These are phyloP conservation scores for Planiliza haematocheilus DNA, from an alignment of 2,113 vertebrate genomes.

Conservation along the genomic window DNA sequence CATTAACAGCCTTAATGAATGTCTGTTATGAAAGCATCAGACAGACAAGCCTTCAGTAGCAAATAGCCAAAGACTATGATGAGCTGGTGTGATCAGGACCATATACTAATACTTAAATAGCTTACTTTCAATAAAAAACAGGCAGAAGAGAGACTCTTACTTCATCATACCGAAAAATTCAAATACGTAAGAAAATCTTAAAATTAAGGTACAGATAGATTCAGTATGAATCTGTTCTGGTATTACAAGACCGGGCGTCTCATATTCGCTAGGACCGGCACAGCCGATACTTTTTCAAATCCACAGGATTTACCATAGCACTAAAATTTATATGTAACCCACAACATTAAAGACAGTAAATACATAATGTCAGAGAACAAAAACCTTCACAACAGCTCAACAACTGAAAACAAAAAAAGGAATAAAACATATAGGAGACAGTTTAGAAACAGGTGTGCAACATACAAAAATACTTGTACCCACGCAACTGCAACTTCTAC, in stretches of 20 bases:
- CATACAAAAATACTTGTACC: conserved; percentile 46
- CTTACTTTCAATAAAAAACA: background rate
- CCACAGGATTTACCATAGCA: conserved; percentile 86
- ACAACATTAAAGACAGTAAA: conserved; percentile 57
- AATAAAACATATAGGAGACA: conserved; percentile 62
- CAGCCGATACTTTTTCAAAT: conserved; percentile 85
- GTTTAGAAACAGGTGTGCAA: conserved; percentile 58
- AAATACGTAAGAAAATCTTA: conserved; percentile 46
- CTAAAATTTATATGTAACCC: conserved; percentile 36
- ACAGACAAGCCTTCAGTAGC: background rate
- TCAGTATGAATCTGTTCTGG: conserved; percentile 90
- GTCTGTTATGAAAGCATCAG: conserved; percentile 5
- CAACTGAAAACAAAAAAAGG: conserved; percentile 66
- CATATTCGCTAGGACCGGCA: conserved; percentile 66
- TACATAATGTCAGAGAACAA: conserved; percentile 53
- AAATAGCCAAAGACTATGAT: conserved; percentile 17
- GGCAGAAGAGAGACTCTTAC: background rate
- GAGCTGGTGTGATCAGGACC: conserved; percentile 1
- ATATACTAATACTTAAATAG: background rate
- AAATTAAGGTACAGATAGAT: conserved; percentile 86
- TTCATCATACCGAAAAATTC: conserved; percentile 16
- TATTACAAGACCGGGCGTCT: conserved; percentile 80
- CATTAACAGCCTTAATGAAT: background rate
- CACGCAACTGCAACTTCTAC: conserved; percentile 31
- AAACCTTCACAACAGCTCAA: conserved; percentile 48